Evolutionary conservation across 2,888 invertebrate species (phyloP).

Genomic region (Lysandra bellargus): DNA sequence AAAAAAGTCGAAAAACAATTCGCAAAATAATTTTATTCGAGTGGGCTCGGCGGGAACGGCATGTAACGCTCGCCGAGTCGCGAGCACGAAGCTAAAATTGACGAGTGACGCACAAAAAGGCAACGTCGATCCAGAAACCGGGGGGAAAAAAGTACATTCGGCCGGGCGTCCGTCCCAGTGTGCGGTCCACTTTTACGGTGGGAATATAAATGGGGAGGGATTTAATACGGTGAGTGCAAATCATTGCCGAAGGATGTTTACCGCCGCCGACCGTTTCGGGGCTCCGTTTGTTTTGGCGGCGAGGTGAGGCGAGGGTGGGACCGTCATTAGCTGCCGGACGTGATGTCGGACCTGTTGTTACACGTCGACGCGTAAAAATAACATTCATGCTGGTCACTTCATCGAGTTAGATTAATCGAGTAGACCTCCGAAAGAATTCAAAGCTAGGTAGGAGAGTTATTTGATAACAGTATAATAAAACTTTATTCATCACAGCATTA

Average conservation of each 20-base stretch:
- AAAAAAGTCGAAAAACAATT: background rate
- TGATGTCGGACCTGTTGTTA: background rate
- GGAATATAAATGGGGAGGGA: conserved; percentile 8
- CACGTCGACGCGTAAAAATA: background rate
- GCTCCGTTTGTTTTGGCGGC: background rate
- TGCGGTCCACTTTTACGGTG: background rate
- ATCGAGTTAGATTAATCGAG: background rate
- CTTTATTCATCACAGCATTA: too few species aligned
- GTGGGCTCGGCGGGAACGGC: background rate
- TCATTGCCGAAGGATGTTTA: conserved; percentile 8
- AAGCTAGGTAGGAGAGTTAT: background rate
- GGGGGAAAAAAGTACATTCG: background rate
- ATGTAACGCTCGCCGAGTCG: background rate
- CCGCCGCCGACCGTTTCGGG: background rate
- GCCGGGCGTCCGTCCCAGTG: background rate
- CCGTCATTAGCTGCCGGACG: background rate
- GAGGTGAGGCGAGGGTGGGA: background rate
- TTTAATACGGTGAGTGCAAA: conserved; percentile 23
- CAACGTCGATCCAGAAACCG: background rate
- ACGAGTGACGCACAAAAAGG: conserved; percentile 11
- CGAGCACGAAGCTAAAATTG: background rate
- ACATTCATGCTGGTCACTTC: background rate
- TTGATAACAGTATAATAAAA: too few species aligned
- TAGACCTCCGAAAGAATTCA: background rate
- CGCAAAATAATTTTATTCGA: background rate